Conservation (phyloP, 2,797 vertebrate species). For the Cottoperca gobio region DNA sequence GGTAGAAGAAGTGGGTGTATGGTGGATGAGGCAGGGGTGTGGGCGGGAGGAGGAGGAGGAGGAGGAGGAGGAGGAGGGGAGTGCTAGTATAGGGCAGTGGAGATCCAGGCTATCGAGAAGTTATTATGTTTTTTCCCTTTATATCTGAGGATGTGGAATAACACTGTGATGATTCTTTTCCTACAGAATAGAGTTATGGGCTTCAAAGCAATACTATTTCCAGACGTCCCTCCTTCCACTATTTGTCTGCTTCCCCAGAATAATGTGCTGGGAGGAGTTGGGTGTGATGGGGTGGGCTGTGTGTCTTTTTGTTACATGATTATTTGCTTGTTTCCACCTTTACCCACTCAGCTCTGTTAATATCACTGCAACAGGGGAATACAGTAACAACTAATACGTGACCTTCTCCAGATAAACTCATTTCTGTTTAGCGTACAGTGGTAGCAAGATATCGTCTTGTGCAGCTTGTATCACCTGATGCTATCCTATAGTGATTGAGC, state of each 20-base stretch:
- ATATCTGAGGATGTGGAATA: constrained; percentile 90
- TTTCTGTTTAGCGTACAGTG: constrained; percentile 59
- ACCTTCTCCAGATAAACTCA: constrained; percentile 60
- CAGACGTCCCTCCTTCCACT: constrained; percentile 75
- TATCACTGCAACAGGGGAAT: constrained; percentile 39
- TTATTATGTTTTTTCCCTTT: constrained; percentile 87
- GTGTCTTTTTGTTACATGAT: constrained; percentile 69
- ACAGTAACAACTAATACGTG: constrained; percentile 46
- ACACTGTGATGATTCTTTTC: constrained; percentile 85
- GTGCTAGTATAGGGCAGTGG: constrained; percentile 77
- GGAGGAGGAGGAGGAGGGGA: constrained; percentile 49
- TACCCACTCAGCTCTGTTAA: constrained; percentile 65
- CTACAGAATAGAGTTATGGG: constrained; percentile 84
- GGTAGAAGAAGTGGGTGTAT: constrained; percentile 85
- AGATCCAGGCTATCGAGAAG: constrained; percentile 88
- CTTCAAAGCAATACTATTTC: constrained; percentile 84
- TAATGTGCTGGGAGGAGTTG: constrained; percentile 65
- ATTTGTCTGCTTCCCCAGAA: constrained; percentile 76
- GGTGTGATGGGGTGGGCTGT: constrained; percentile 34
- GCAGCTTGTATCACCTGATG: constrained; percentile 69
- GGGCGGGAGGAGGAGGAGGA: constrained; percentile 57
- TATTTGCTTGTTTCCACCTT: constrained; percentile 73
- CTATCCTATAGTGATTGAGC: constrained; percentile 71
- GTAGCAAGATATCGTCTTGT: constrained; percentile 55
- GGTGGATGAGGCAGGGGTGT: constrained; percentile 75